These are phyloP conservation scores for Blomia tropicalis DNA, from an alignment of 2,888 invertebrate genomes.

Conservation along the genomic window DNA sequence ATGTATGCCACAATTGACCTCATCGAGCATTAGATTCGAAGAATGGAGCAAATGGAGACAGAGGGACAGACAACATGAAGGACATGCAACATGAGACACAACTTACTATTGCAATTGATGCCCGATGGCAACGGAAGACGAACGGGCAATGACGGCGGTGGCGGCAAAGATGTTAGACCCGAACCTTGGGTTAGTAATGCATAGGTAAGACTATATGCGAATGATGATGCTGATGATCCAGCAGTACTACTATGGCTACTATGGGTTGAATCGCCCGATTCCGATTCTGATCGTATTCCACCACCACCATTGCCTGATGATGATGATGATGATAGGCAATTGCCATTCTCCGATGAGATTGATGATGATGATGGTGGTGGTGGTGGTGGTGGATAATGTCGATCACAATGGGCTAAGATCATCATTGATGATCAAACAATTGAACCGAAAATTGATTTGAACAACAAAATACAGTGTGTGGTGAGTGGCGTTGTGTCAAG, in stretches of 20 bases:
- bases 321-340: neutral
- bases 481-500: neutral
- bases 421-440: neutral
- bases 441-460: neutral
- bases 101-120: too few relatives aligned
- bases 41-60: neutral
- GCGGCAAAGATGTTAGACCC: too few relatives aligned
- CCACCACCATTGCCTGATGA: neutral
- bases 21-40: neutral
- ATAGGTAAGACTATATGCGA: slow-evolving; percentile 19
- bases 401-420: slow-evolving; percentile 1
- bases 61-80: slow-evolving; percentile 1
- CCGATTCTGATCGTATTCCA: too few relatives aligned
- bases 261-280: neutral
- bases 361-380: too few relatives aligned
- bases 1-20: too few relatives aligned
- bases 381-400: neutral
- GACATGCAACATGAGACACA: neutral
- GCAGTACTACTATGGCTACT: neutral
- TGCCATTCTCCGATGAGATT: too few relatives aligned
- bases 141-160: too few relatives aligned
- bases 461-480: neutral
- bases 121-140: slow-evolving; percentile 6
- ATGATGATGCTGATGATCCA: neutral
- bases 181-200: slow-evolving; percentile 18